Conservation (phyloP, 1,140 invertebrate species). For the Pseudoatta argentina region DNA sequence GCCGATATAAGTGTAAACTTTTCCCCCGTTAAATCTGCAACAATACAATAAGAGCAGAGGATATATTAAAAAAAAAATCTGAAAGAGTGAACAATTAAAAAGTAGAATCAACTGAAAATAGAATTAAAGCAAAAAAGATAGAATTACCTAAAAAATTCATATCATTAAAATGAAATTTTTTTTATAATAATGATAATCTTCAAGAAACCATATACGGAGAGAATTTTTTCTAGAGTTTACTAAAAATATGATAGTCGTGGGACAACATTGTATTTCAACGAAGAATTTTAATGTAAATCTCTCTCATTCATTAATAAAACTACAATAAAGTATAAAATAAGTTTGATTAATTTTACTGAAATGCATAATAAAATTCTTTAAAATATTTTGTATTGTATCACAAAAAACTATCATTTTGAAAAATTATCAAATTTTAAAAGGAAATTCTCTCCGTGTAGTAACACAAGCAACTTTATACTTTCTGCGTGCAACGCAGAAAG, state of each 20-base stretch:
- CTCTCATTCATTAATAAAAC: no score
- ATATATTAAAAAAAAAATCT: background rate
- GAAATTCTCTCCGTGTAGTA: background rate
- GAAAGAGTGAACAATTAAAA: background rate
- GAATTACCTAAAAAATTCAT: background rate
- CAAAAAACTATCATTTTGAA: no score
- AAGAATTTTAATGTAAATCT: no score
- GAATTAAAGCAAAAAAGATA: background rate
- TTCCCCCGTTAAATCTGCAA: constrained; percentile 94
- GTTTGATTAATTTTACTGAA: no score
- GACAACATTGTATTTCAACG: no score
- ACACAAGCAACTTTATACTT: background rate
- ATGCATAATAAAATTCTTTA: no score
- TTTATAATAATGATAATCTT: background rate
- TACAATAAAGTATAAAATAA: no score
- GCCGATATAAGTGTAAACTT: constrained; percentile 97
- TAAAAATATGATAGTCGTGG: no score
- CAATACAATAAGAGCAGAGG: constrained; percentile 46
- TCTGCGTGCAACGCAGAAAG: background rate
- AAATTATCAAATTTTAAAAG: no score
- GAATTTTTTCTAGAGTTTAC: no score
- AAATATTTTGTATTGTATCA: no score
- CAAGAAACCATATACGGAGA: background rate
- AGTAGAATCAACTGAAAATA: background rate
- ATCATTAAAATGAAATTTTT: constrained; percentile 17